Conservation (phyloP, 2,888 invertebrate species). For the Arge pagana region DNA sequence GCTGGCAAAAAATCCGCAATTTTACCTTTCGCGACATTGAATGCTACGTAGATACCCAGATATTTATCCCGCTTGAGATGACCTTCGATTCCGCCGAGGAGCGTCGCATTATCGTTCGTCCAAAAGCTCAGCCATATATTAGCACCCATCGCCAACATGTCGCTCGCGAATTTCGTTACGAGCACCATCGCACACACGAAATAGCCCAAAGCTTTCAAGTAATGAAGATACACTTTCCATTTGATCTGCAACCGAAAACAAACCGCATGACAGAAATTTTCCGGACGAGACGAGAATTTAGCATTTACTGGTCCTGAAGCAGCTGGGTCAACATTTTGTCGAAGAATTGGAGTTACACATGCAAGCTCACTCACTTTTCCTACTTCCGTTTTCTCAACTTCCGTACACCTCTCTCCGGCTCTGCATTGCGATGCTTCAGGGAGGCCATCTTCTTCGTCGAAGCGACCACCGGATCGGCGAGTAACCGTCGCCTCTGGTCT, state of each 20-base stretch:
- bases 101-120: slow-evolving; percentile 71
- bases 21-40: slow-evolving; percentile 89
- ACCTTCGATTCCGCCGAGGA: slow-evolving; percentile 63
- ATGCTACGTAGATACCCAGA: slow-evolving; percentile 86
- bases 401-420: slow-evolving; percentile 78
- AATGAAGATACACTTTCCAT: slow-evolving; percentile 86
- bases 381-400: slow-evolving; percentile 87
- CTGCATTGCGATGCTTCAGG: slow-evolving; percentile 40
- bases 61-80: slow-evolving; percentile 73
- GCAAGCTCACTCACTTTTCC: slow-evolving; percentile 78
- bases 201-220: slow-evolving; percentile 83
- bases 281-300: too few species aligned
- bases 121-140: slow-evolving; percentile 85
- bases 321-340: not conserved
- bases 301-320: not conserved
- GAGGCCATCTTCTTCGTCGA: slow-evolving; percentile 45
- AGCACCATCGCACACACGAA: slow-evolving; percentile 74
- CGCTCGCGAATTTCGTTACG: slow-evolving; percentile 78
- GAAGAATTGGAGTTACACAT: not conserved
- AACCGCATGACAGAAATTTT: not conserved
- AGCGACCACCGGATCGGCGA: slow-evolving; percentile 48
- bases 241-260: slow-evolving; percentile 77
- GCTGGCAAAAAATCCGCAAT: too few species aligned
- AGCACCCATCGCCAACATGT: slow-evolving; percentile 84
- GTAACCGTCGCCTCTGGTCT: slow-evolving; percentile 56